Base-by-base conservation (phyloP, 2,888 invertebrate species). In the Scrobipalpa atriplicella region DNA sequence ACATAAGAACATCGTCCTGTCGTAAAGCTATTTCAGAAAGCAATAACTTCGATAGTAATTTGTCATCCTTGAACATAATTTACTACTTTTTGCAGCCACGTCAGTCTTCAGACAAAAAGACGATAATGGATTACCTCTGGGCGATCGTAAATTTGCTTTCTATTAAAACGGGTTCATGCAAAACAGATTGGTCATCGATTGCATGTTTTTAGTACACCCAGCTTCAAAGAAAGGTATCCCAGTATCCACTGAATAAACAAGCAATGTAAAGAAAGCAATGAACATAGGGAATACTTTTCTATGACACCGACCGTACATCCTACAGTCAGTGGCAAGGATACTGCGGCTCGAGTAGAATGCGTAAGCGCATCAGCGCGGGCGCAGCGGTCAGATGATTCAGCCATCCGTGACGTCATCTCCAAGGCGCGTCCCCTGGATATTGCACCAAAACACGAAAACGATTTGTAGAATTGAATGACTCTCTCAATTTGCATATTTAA, bases 321-420 rank as follows among this genome's bases (percentile, higher is more conserved):
- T 71, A 68, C 63, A 67, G 62, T 68, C 68, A 52, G 67, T 65
- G n/a, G 68, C 79, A 78, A 80, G 79, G 80, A 79, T 81, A 80
- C 75, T 80, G 79, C 77, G 74, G 73, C 75, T 77, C 74, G 75
- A 78, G 78, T 78, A 73, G 82, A 79, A 86, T 87, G 86, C 84
- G 85, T 85, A 83, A 82, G 83, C 84, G 72, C 71, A 71, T 70
- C 69, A 71, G 73, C 74, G 72, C 75, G 75, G 71, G 73, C 79
- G 58, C 58, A 76, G 73, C 75, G 79, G 74, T 78, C 78, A 82
- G 83, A 80, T 90, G 87, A 90, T 81, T 89, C 88, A 89, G 78
- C 75, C 74, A 73, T 71, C 72, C 72, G 68, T 79, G 89, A 87
- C 88, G 89, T 90, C 90, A 89, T 73, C 77, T 68, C 71, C 70